Evolutionary conservation across 2,888 invertebrate species (phyloP).

Genomic region (Cacoxenus indagator): DNA sequence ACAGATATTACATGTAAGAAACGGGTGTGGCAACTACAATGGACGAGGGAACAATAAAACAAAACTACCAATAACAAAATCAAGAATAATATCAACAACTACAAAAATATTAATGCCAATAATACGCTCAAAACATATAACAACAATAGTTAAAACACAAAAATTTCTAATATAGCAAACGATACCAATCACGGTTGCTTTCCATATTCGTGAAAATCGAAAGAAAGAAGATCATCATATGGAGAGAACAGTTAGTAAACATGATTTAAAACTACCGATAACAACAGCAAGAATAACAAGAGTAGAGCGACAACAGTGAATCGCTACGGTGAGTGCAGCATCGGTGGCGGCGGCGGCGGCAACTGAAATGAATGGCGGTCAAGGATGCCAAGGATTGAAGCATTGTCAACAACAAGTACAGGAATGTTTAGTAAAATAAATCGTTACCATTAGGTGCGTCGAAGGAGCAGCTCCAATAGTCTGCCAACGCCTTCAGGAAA

Average conservation of each 20-base stretch:
- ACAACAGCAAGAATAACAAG: neutral
- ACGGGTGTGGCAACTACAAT: neutral
- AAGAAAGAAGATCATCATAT: neutral
- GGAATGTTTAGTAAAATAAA: neutral
- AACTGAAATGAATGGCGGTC: neutral
- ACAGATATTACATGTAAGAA: neutral
- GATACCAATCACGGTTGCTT: no score
- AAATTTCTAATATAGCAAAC: no score
- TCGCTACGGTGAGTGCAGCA: neutral
- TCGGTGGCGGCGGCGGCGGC: neutral
- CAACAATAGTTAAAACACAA: neutral
- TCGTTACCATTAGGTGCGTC: conserved; percentile 22
- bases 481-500: no score
- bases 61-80: neutral
- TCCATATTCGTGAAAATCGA: neutral
- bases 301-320: neutral
- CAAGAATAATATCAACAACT: conserved; percentile 4
- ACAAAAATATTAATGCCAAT: neutral
- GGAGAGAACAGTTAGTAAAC: conserved; percentile 10
- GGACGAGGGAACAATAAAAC: neutral
- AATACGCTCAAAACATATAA: neutral
- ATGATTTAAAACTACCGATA: conserved; percentile 6
- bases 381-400: neutral
- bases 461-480: neutral
- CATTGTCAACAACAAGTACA: neutral